Evolutionary conservation across 2,797 vertebrate species (phyloP).

Genomic region (Crenuchus spilurus): DNA sequence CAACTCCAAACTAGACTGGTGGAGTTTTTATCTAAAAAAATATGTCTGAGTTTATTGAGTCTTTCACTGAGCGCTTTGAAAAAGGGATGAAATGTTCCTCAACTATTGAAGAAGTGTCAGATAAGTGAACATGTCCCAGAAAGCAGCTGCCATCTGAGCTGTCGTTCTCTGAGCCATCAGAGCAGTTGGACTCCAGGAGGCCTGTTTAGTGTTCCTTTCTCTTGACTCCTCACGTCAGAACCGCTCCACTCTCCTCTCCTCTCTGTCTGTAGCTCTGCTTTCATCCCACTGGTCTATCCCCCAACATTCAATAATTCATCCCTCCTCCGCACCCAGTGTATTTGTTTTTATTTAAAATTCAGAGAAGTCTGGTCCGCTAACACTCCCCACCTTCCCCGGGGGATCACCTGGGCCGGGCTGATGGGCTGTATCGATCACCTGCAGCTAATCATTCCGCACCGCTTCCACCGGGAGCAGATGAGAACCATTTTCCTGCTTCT

Average conservation of each 20-base stretch:
- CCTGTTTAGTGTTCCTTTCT: constrained; percentile 35
- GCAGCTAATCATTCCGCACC: constrained; percentile 71
- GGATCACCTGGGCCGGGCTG: constrained; percentile 54
- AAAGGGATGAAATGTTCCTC: no score
- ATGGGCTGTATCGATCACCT: constrained; percentile 76
- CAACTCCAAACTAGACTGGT: no score
- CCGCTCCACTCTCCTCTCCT: constrained; percentile 32
- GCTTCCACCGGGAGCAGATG: constrained; percentile 67
- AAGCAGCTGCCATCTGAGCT: constrained; percentile 41
- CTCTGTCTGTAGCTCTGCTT: constrained; percentile 13
- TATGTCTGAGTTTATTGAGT: background rate
- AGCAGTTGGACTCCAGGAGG: constrained; percentile 32
- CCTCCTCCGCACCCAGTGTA: constrained; percentile 44
- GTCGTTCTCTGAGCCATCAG: constrained; percentile 29
- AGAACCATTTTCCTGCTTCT: constrained; percentile 67
- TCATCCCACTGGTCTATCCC: constrained; percentile 31
- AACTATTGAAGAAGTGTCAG: constrained; percentile 18
- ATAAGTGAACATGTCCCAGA: background rate
- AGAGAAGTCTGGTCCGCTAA: constrained; percentile 45
- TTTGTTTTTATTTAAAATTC: constrained; percentile 68
- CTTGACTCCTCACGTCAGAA: constrained; percentile 35
- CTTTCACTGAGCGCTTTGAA: background rate
- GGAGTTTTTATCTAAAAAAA: background rate
- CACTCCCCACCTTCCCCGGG: constrained; percentile 39
- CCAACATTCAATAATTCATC: constrained; percentile 59